Conservation (phyloP, 2,888 invertebrate genomes). For the Platypus cylindrus region DNA sequence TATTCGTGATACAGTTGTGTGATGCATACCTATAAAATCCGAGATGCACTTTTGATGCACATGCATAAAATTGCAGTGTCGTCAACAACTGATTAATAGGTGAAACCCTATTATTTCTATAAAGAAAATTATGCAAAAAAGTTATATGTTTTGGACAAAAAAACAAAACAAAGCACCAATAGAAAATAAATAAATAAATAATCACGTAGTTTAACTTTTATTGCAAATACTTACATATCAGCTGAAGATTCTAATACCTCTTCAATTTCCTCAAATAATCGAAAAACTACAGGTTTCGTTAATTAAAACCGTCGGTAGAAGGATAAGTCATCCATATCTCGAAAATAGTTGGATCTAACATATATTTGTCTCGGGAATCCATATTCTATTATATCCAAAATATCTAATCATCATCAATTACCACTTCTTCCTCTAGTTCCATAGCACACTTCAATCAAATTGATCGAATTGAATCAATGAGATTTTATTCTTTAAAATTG, state of each 20-base stretch:
- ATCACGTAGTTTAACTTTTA: too few relatives aligned
- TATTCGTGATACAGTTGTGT: neutral
- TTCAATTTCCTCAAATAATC: neutral
- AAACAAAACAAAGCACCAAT: too few relatives aligned
- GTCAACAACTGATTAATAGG: neutral
- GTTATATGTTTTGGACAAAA: too few relatives aligned
- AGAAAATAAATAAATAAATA: neutral
- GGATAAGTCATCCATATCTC: neutral
- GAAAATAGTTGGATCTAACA: neutral
- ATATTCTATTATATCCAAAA: neutral
- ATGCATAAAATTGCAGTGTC: neutral
- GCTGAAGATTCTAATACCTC: neutral
- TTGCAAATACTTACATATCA: slow-evolving; percentile 1
- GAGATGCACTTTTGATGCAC: neutral
- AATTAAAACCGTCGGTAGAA: neutral
- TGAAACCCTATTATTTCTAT: neutral
- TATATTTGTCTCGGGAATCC: neutral
- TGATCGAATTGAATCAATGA: too few relatives aligned
- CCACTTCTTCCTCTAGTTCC: too few relatives aligned
- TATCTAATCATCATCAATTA: neutral
- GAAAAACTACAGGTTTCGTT: neutral
- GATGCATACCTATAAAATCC: neutral
- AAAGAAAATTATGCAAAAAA: neutral
- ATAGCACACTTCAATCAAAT: too few relatives aligned
- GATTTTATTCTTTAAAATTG: too few relatives aligned